Evolutionary conservation across 2,113 vertebrate genomes (phyloP).

Genomic region (Willisornis vidua): DNA sequence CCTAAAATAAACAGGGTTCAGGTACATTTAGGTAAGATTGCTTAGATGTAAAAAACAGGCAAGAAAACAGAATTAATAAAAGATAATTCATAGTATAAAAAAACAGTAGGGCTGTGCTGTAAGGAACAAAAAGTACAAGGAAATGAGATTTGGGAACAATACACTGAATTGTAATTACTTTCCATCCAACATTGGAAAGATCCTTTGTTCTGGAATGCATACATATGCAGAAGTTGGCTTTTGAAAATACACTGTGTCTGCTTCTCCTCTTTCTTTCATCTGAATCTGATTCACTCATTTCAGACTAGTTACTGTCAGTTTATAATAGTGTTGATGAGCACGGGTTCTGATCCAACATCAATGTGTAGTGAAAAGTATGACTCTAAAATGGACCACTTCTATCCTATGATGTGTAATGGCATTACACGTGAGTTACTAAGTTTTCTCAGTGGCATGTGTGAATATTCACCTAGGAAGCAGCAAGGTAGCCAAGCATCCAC

Average conservation of each 20-base stretch:
- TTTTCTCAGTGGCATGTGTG: rapidly evolving
- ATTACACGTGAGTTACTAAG: not conserved
- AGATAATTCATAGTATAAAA: not conserved
- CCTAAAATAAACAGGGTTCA: slow-evolving; percentile 7
- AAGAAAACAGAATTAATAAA: slow-evolving; percentile 9
- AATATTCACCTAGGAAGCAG: not conserved
- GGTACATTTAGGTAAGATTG: not conserved
- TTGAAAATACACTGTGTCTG: not conserved
- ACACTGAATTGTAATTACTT: not conserved
- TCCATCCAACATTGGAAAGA: not conserved
- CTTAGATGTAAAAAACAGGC: not conserved
- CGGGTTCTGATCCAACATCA: not conserved
- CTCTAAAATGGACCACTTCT: not conserved
- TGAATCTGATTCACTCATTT: not conserved
- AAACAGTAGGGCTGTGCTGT: not conserved
- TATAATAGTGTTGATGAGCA: not conserved
- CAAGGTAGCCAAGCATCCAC: not conserved
- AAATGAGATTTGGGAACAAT: not conserved
- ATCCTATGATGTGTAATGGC: not conserved
- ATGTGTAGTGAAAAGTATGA: not conserved
- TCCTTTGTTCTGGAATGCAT: not conserved
- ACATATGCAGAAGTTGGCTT: not conserved
- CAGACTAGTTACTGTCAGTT: not conserved
- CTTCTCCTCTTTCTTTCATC: not conserved
- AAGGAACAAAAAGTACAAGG: not conserved